phyloP scores from a whole-genome alignment of 92 coral and sea anemone genomes.

The Chrysogorgia sp. region DNA sequence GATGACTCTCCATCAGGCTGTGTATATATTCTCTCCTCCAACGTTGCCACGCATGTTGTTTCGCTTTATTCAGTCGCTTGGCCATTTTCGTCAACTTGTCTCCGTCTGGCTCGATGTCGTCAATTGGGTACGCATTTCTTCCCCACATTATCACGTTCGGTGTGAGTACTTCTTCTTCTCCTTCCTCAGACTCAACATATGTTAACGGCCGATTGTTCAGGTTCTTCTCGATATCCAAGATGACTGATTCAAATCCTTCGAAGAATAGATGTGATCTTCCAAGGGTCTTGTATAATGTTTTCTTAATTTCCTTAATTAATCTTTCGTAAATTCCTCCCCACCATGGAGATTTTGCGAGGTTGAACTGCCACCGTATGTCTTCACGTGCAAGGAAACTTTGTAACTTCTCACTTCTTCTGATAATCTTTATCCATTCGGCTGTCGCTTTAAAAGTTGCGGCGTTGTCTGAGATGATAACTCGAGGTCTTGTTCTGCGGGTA shows the following conservation, averaged over 20 bases:
- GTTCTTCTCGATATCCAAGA: constrained; percentile 54
- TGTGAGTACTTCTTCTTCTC: no score
- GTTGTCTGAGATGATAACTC: constrained; percentile 36
- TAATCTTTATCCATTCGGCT: constrained; percentile 44
- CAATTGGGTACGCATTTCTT: constrained; percentile 53
- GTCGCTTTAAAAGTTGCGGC: constrained; percentile 46
- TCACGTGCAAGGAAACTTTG: constrained; percentile 51
- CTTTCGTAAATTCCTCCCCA: constrained; percentile 61
- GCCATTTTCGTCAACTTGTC: constrained; percentile 53
- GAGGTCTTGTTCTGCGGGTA: constrained; percentile 38
- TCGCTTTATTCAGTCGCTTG: no score
- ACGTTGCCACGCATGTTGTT: no score
- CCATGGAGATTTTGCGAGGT: constrained; percentile 58
- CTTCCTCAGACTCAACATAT: no score
- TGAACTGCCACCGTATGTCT: constrained; percentile 58
- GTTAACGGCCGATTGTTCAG: constrained; percentile 57
- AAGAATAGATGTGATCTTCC: constrained; percentile 51
- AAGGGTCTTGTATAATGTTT: constrained; percentile 47
- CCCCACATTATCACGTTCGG: constrained; percentile 73
- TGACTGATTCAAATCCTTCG: constrained; percentile 46
- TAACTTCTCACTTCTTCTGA: constrained; percentile 36
- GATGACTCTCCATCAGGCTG: no score
- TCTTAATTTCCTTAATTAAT: constrained; percentile 38
- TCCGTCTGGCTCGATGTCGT: constrained; percentile 64
- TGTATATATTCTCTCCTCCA: no score